These are phyloP conservation scores for Drosophila burlai DNA, from an alignment of 1,140 invertebrate species.

Conservation along the genomic window DNA sequence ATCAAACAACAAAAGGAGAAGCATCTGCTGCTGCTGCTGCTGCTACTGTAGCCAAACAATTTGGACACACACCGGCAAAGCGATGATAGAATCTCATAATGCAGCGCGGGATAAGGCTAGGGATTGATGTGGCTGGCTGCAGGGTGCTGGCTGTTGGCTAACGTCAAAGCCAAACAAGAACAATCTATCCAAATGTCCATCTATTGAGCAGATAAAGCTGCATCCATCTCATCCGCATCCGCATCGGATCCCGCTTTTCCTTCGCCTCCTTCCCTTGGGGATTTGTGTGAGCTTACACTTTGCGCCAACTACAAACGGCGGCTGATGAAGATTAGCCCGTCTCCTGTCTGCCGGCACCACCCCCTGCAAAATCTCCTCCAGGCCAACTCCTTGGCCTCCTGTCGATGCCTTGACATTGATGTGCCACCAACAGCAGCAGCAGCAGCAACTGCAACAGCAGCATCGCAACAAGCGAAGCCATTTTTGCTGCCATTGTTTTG, in stretches of 20 bases:
- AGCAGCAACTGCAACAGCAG: constrained; percentile 25
- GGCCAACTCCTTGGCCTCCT: constrained; percentile 15
- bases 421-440: constrained; percentile 61
- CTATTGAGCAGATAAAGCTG: constrained; percentile 82
- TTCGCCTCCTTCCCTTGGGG: constrained; percentile 43
- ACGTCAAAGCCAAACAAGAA: constrained; percentile 83
- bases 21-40: constrained; percentile 26
- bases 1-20: constrained; percentile 16
- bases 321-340: constrained; percentile 79
- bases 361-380: constrained; percentile 7
- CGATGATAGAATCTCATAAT: constrained; percentile 81
- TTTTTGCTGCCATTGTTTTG: constrained; percentile 66
- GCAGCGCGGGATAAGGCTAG: constrained; percentile 17
- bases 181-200: constrained; percentile 84
- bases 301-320: constrained; percentile 80
- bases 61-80: constrained; percentile 63
- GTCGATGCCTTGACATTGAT: constrained; percentile 67
- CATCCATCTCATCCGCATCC: constrained; percentile 51
- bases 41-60: constrained; percentile 70
- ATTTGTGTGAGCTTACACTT: constrained; percentile 82
- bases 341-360: constrained; percentile 40
- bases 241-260: constrained; percentile 9
- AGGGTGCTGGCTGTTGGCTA: constrained; percentile 27
- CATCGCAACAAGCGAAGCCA: constrained; percentile 58
- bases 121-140: constrained; percentile 24